Evolutionary conservation across 2,888 invertebrate species (phyloP), one percentile per base, ranked within the genome.

Genomic region (Thecophora atra): DNA sequence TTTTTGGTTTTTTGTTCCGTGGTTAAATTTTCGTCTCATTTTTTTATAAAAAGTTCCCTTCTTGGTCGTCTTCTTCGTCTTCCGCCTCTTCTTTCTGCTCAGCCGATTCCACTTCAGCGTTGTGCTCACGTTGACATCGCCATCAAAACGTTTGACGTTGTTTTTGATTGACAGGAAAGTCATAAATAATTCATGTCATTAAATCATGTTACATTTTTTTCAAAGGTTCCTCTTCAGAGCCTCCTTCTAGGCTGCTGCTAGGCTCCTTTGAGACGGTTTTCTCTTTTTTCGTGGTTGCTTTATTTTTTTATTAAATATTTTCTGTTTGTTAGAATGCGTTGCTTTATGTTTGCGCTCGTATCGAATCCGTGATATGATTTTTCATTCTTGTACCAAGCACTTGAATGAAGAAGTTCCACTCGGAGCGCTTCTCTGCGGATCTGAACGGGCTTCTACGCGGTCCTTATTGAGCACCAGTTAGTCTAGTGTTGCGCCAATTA

Each of bases 161-260:
- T 85, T 85, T 86, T 84, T 86, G 86, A 86, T 86, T 86, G 86
- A 86, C 86, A 86, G 85, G 83, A 83, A 84, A 84, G 84, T 86
- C 84, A 86, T 86, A 86, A 85, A 86, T 86, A 84, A 86, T 86
- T 86, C 86, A 86, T 86, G 86, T 86, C 86, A 86, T 86, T 86
- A 86, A 86, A 86, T 86, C 86, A 86, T 86, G 86, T 86, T 86
- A 85, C 85, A 84, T 82, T 85, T 84, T 81, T 82, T 84, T 24
- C 28, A 58, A 37, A 37, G 58, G 58, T 24, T 58, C 58, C 58
- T 58, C 58, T 26, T 15, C 26, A 11, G 58, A 47, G 11, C 17
- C 58, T 28, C 28, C 19, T 19, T 17, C 17, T 17, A 52, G 52
- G n/a, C 52, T 54, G n/a, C 52, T 54, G 21, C 54, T 54, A 58